Evolutionary conservation across 2,888 invertebrate genomes (phyloP).

Genomic region (Zaprionus obscuricornis): DNA sequence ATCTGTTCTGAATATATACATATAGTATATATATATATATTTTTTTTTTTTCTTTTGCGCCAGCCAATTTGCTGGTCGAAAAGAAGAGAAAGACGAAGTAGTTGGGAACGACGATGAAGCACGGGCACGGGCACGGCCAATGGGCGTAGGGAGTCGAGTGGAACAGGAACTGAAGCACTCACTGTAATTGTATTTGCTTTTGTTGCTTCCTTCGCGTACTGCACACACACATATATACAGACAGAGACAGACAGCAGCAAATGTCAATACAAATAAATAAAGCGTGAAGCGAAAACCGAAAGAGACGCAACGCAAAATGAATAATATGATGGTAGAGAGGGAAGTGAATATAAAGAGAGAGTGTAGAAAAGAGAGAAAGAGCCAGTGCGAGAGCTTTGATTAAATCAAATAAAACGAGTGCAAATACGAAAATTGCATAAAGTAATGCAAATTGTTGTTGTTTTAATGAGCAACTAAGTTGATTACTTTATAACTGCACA

Average conservation of each 20-base stretch:
- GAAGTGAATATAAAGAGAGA: neutral
- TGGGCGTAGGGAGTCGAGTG: neutral
- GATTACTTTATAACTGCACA: conserved; percentile 28
- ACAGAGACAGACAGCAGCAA: conserved; percentile 42
- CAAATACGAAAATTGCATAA: conserved; percentile 68
- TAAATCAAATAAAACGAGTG: conserved; percentile 65
- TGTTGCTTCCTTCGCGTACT: conserved; percentile 62
- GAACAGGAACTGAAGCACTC: conserved; percentile 60
- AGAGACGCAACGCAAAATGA: conserved; percentile 21
- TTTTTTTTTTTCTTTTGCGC: conserved; percentile 46
- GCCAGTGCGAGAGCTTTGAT: conserved; percentile 46
- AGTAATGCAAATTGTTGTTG: conserved; percentile 49
- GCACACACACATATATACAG: conserved; percentile 46
- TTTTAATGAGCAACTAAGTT: conserved; percentile 41
- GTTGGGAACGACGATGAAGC: neutral
- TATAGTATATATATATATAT: no score
- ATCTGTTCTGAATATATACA: conserved; percentile 63
- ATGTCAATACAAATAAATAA: conserved; percentile 74
- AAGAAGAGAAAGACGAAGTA: neutral
- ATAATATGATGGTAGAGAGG: conserved; percentile 21
- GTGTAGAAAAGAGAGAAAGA: neutral
- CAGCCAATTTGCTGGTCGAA: conserved; percentile 44
- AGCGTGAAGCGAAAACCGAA: conserved; percentile 38
- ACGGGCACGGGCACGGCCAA: neutral
- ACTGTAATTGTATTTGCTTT: conserved; percentile 72